A percentile compares a stretch with the other conserved stretches of the same genome.
phyloP scores from a whole-genome alignment of 2,113 vertebrate species.

The Apodemus speciosus region DNA sequence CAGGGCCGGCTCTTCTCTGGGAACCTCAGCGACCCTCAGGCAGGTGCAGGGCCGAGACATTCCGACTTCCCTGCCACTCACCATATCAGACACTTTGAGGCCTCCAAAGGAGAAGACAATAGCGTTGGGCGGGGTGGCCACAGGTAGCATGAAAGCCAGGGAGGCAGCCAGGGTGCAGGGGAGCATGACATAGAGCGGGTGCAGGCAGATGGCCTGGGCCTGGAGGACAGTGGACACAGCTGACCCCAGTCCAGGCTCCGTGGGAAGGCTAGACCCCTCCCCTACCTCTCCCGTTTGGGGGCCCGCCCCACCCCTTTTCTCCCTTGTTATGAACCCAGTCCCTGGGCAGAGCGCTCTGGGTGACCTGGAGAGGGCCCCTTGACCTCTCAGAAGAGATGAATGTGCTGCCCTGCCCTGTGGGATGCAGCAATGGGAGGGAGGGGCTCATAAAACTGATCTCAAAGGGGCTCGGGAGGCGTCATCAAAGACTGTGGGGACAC shows the following conservation, averaged over 20 bases:
- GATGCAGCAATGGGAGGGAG: constrained; percentile 71
- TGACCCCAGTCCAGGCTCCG: not conserved
- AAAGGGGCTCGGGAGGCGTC: constrained; percentile 71
- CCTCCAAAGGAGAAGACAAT: constrained; percentile 95
- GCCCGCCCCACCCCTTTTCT: too few relatives aligned
- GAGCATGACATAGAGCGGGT: constrained; percentile 95
- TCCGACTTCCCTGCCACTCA: constrained; percentile 80
- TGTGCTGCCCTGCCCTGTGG: constrained; percentile 61
- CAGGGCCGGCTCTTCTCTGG: not conserved
- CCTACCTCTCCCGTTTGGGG: not conserved
- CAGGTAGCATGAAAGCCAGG: constrained; percentile 96
- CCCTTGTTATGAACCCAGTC: not conserved
- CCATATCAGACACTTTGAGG: constrained; percentile 93
- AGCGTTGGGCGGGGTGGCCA: constrained; percentile 95
- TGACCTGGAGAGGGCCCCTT: constrained; percentile 70
- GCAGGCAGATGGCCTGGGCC: constrained; percentile 89
- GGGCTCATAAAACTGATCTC: constrained; percentile 79
- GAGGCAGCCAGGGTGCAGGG: constrained; percentile 92
- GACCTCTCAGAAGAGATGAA: constrained; percentile 73
- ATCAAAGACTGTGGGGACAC: constrained; percentile 76
- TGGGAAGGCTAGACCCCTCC: not conserved
- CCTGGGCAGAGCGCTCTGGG: constrained; percentile 12
- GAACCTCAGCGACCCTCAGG: not conserved
- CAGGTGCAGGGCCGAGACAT: not conserved
- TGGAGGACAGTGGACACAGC: constrained; percentile 57